phyloP scores from a whole-genome alignment of 2,797 vertebrate species.

The Meda fulgida region DNA sequence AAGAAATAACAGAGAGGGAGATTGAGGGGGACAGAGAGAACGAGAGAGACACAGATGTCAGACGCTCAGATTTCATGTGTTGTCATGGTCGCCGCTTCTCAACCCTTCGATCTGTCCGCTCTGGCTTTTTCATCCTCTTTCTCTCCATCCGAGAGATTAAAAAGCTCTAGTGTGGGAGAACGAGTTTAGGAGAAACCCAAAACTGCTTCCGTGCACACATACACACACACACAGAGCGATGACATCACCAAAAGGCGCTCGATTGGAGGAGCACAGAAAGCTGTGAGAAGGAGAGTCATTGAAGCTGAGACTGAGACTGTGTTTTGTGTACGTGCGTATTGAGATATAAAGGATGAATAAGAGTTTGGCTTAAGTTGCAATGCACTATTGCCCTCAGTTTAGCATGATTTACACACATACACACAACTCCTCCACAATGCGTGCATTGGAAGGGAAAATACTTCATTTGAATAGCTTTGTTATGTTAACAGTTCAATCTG shows the following conservation, averaged over 20 bases:
- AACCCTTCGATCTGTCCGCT: slow-evolving; percentile 18
- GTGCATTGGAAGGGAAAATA: slow-evolving; percentile 15
- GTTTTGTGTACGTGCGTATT: slow-evolving; percentile 33
- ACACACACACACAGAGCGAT: slow-evolving; percentile 32
- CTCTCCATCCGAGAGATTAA: slow-evolving; percentile 48
- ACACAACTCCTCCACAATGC: slow-evolving; percentile 12
- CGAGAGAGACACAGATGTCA: slow-evolving; percentile 56
- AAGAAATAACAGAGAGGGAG: slow-evolving; percentile 56
- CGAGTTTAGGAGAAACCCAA: slow-evolving; percentile 53
- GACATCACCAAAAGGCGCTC: slow-evolving; percentile 47
- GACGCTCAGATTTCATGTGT: slow-evolving; percentile 48
- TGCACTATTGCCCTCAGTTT: background rate
- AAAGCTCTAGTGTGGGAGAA: slow-evolving; percentile 53
- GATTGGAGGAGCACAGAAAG: slow-evolving; percentile 25
- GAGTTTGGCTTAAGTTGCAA: slow-evolving; percentile 18
- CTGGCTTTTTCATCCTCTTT: slow-evolving; percentile 17
- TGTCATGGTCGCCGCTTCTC: slow-evolving; percentile 40
- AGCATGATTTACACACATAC: slow-evolving; percentile 21
- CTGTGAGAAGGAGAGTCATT: slow-evolving; percentile 41
- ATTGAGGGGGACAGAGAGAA: slow-evolving; percentile 64
- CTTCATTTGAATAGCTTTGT: slow-evolving; percentile 35
- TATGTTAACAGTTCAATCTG: slow-evolving; percentile 13
- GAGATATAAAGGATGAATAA: slow-evolving; percentile 22
- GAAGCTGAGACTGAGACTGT: slow-evolving; percentile 5
- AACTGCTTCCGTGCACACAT: slow-evolving; percentile 30